These are phyloP conservation scores for Puntigrus tetrazona DNA, from an alignment of 2,113 vertebrate species.

Conservation along the genomic window DNA sequence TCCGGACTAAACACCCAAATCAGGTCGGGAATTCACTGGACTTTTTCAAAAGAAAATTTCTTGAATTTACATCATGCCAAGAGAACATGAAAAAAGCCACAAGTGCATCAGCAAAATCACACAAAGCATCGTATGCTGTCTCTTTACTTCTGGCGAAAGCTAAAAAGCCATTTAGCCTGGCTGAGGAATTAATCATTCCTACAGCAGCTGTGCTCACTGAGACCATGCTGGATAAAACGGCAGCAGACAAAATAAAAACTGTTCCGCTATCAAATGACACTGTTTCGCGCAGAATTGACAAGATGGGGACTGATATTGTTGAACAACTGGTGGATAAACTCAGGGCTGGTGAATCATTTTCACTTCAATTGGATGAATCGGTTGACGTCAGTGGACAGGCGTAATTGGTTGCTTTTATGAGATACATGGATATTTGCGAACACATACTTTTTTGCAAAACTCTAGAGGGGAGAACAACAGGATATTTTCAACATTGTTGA, in stretches of 20 bases:
- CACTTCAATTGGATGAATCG: not conserved
- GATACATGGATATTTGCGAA: not conserved
- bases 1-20: not conserved
- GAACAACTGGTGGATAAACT: too few species aligned
- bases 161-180: conserved; percentile 19
- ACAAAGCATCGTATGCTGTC: not conserved
- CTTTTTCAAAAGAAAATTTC: not conserved
- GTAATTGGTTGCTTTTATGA: not conserved
- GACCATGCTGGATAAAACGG: not conserved
- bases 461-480: not conserved
- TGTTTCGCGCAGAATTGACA: not conserved
- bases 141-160: not conserved
- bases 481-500: not conserved
- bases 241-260: not conserved
- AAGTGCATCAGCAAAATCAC: not conserved
- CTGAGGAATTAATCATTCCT: not conserved
- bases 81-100: too few species aligned
- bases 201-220: not conserved
- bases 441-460: not conserved
- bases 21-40: not conserved
- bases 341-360: not conserved
- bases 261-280: not conserved
- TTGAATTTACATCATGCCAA: too few species aligned
- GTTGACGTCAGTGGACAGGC: not conserved
- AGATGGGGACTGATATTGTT: not conserved